These are phyloP conservation scores for Lophotriccus pileatus DNA, from an alignment of 2,797 vertebrate species.

Conservation along the genomic window DNA sequence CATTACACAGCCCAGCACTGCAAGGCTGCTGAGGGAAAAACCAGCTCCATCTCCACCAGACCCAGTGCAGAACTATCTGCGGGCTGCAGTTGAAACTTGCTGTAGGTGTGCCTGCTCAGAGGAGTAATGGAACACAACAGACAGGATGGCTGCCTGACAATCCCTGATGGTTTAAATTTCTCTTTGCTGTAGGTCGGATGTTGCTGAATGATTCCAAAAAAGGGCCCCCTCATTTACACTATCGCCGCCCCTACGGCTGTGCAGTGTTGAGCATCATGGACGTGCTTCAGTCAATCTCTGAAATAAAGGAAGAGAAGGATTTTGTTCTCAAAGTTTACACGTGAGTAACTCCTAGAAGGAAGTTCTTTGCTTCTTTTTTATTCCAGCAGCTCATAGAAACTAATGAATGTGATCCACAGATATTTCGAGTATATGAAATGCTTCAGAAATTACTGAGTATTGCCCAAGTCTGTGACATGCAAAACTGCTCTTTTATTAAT, in stretches of 20 bases:
- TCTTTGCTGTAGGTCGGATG: constrained; percentile 86
- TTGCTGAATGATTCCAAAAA: constrained; percentile 97
- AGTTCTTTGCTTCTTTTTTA: background rate
- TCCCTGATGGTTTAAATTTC: background rate
- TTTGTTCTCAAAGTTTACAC: constrained; percentile 99
- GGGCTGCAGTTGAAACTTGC: background rate
- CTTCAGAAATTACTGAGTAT: background rate
- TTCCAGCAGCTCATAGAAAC: background rate
- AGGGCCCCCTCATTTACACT: constrained; percentile 92
- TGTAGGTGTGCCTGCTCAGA: background rate
- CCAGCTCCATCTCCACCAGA: background rate
- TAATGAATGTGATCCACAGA: background rate
- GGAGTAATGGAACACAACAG: background rate
- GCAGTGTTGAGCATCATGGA: constrained; percentile 95
- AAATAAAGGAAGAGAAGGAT: constrained; percentile 98
- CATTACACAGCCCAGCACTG: background rate
- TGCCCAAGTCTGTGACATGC: background rate
- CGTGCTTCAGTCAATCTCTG: constrained; percentile 92
- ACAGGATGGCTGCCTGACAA: background rate
- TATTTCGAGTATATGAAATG: background rate
- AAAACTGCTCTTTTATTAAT: background rate
- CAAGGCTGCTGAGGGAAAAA: background rate
- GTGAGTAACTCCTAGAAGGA: constrained; percentile 78
- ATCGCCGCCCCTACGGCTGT: constrained; percentile 94
- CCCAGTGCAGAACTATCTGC: background rate